Conservation (phyloP, 2,797 vertebrate species). For the Semotilus atromaculatus region DNA sequence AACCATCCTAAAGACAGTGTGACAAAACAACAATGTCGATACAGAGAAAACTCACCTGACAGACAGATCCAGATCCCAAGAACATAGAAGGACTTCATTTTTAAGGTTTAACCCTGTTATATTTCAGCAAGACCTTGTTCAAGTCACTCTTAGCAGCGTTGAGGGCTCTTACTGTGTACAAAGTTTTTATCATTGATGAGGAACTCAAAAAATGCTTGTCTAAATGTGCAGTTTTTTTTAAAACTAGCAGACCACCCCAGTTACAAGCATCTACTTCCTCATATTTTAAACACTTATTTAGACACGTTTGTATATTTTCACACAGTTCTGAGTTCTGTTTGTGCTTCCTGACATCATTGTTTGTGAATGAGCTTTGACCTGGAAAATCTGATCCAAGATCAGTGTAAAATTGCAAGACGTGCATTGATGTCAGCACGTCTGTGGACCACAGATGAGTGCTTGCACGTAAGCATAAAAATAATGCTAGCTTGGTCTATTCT, state of each 20-base stretch:
- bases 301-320: not conserved
- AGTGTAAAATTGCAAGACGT: not conserved
- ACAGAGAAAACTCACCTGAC: not conserved
- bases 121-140: not conserved
- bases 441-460: not conserved
- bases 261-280: not conserved
- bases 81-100: not conserved
- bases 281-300: not conserved
- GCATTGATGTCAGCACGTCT: not conserved
- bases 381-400: slow-evolving; percentile 2
- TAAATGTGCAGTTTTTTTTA: not conserved
- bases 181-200: not conserved
- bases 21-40: not conserved
- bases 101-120: not conserved
- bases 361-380: not conserved
- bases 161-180: not conserved
- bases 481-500: not conserved
- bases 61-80: slow-evolving; percentile 1
- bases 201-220: not conserved
- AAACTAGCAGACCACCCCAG: too few species aligned
- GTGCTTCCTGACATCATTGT: not conserved
- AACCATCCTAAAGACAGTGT: not conserved
- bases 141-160: not conserved
- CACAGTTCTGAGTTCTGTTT: not conserved
- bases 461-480: too few species aligned